phyloP scores from a whole-genome alignment of 2,113 vertebrate genomes.

The Cheilinus undulatus region DNA sequence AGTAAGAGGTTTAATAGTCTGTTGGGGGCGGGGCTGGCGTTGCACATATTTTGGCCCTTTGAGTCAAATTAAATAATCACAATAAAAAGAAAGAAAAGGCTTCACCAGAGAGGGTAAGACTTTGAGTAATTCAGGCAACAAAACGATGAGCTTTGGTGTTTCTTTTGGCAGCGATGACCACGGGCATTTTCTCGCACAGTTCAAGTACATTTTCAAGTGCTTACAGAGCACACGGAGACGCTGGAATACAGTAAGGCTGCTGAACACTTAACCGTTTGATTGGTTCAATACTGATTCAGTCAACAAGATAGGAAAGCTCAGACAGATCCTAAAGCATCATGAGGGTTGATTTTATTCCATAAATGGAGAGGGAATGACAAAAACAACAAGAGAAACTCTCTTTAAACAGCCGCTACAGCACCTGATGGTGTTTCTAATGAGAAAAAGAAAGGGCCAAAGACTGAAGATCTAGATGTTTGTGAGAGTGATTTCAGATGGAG shows the following conservation, averaged over 20 bases:
- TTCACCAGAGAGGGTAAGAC: conserved; percentile 30
- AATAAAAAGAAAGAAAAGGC: not conserved
- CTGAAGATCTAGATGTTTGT: not conserved
- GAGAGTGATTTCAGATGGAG: not conserved
- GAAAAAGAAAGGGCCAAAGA: not conserved
- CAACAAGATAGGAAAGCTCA: not conserved
- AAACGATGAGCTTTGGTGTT: conserved; percentile 35
- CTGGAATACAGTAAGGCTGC: conserved; percentile 23
- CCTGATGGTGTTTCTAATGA: conserved; percentile 22
- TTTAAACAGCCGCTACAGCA: conserved; percentile 23
- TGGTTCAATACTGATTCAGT: not conserved
- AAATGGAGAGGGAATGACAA: conserved; percentile 59
- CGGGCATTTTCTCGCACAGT: not conserved
- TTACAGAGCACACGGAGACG: conserved; percentile 8
- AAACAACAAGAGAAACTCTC: conserved; percentile 33
- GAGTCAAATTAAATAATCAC: conserved; percentile 49
- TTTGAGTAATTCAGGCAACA: conserved; percentile 19
- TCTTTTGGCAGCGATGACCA: conserved; percentile 41
- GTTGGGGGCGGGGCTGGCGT: not conserved
- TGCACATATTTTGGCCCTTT: conserved; percentile 32
- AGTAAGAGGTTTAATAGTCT: not conserved
- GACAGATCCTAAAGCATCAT: not conserved
- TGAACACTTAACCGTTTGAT: not conserved
- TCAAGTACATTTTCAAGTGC: conserved; percentile 42
- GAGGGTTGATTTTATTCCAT: conserved; percentile 28